phyloP scores from a whole-genome alignment of 1,140 invertebrate species.

The Stegodyphus mimosarum region DNA sequence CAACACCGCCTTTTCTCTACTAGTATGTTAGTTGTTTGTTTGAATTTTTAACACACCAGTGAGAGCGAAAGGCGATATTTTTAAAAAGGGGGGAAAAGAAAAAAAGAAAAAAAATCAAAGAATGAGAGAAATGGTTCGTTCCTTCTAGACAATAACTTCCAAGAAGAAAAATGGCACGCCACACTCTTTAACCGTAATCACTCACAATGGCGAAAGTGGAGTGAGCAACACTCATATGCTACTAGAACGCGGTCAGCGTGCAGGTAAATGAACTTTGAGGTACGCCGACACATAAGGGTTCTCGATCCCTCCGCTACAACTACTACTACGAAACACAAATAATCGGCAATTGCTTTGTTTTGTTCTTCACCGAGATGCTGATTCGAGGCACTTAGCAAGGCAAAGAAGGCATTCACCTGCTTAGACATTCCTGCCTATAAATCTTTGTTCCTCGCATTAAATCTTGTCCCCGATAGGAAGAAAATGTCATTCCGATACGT shows the following conservation, averaged over 20 bases:
- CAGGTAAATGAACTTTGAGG: conserved; percentile 48
- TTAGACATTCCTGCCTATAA: no score
- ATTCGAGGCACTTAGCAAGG: no score
- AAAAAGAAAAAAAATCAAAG: conserved; percentile 15
- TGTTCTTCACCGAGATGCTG: no score
- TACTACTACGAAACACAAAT: no score
- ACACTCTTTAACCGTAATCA: conserved; percentile 30
- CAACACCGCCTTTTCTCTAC: no score
- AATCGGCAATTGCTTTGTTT: no score
- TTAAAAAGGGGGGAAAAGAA: not conserved
- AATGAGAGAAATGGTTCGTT: conserved; percentile 41
- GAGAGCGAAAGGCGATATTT: not conserved
- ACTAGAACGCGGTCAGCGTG: conserved; percentile 37
- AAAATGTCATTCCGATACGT: no score
- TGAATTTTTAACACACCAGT: not conserved
- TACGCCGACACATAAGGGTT: not conserved
- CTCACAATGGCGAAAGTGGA: conserved; percentile 35
- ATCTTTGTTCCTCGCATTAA: no score
- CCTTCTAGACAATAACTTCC: conserved; percentile 40
- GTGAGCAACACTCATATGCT: conserved; percentile 2
- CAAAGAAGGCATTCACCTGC: no score
- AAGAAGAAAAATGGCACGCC: conserved; percentile 46
- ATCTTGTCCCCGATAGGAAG: no score
- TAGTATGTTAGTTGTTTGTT: no score
- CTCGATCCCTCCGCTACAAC: not conserved